Evolutionary conservation across 2,797 vertebrate genomes (phyloP).

Genomic region (Catostomus latipinnis): DNA sequence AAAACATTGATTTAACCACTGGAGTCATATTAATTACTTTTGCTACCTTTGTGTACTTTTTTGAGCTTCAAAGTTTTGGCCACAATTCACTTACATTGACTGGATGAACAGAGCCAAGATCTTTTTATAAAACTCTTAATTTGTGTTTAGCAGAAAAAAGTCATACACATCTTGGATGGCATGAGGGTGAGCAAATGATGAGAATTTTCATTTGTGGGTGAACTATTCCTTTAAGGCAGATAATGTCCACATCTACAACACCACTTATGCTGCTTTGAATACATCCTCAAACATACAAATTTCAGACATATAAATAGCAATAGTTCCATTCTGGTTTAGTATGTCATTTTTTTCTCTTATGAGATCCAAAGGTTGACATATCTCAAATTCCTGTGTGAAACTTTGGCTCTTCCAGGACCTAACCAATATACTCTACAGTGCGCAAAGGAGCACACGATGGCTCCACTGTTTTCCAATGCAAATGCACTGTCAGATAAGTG

Average conservation of each 20-base stretch:
- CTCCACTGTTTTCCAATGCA: constrained; percentile 59
- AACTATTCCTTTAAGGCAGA: too few relatives aligned
- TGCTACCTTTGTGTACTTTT: too few relatives aligned
- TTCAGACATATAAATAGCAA: background rate
- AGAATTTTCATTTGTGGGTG: too few relatives aligned
- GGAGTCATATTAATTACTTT: too few relatives aligned
- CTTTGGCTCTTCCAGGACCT: constrained; percentile 6
- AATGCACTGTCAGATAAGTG: constrained; percentile 60
- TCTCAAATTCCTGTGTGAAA: constrained; percentile 2
- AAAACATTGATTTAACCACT: too few relatives aligned
- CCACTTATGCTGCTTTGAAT: background rate
- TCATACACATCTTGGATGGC: too few relatives aligned
- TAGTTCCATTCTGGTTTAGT: constrained; percentile 22
- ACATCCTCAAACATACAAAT: constrained; percentile 43
- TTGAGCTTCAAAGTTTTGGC: too few relatives aligned
- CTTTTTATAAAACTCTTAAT: too few relatives aligned
- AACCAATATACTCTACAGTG: constrained; percentile 47
- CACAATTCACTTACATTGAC: too few relatives aligned
- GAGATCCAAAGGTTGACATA: background rate
- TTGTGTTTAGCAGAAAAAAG: too few relatives aligned
- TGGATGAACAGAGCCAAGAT: too few relatives aligned
- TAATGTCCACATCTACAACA: background rate
- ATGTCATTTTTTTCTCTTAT: constrained; percentile 16
- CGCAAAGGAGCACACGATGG: constrained; percentile 49
- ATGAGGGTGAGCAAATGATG: too few relatives aligned